Evolutionary conservation across 2,797 vertebrate genomes (phyloP), one percentile per base, ranked within the genome.

Genomic region (Sebastolobus altivelis): DNA sequence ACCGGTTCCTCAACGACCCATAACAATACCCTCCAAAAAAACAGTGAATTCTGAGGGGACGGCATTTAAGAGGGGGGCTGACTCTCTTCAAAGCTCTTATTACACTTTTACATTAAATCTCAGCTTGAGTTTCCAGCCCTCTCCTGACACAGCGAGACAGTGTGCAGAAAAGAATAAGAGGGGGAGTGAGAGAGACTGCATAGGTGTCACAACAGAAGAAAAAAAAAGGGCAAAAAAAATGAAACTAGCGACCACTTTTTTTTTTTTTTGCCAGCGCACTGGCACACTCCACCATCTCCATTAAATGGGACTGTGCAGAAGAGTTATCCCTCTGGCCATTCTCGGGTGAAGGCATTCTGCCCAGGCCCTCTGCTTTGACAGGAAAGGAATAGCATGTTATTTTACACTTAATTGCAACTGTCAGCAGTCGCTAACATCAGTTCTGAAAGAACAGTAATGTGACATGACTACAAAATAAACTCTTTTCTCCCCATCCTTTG

Each of bases 331-430:
- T 94, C 95, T 94, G 95, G 96, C 96, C 95, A 95, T 95, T 95
- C 94, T 96, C 92, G 94, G 95, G 96, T 96, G 94, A 90, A 85
- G 82, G 82, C 94, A 94, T 95, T 96, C 87, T 93, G 94, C 95
- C 95, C 81, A 89, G 88, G 96, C 95, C 95, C 84, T 81, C 94
- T 95, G 95, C 95, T 87, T 92, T 95, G 95, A 96, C 96, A 95
- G 77, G 8, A 82, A 87, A 87, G 96, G 96, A 97, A 96, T 95
- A 96, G 96, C 95, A 95, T 96, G 96, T 97, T 97, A 96, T 97
- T 97, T 97, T 96, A 95, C 94, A 97, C 96, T 96, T 97, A 97
- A 98, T 97, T 98, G 95, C 96, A 96, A 96, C 96, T 97, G 96
- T 96, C 97, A 97, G 96, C 95, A 94, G 92, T 95, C 94, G 92